phyloP scores from a whole-genome alignment of 2,888 invertebrate species.

The Nomada fucata region DNA sequence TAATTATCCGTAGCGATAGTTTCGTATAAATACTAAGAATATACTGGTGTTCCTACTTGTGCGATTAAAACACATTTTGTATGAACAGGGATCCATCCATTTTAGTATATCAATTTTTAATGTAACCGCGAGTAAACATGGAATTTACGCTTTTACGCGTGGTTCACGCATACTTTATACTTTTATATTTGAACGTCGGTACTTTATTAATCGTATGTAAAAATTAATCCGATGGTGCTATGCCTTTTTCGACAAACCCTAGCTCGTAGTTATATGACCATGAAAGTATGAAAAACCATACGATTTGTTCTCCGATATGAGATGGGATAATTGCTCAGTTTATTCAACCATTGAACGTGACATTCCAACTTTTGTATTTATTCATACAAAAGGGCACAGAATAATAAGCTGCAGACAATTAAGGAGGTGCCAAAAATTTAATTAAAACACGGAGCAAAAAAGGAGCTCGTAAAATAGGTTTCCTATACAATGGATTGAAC shows the following conservation, averaged over 20 bases:
- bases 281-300: conserved; percentile 34
- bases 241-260: conserved; percentile 39
- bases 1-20: conserved; percentile 41
- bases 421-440: conserved; percentile 49
- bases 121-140: conserved; percentile 18
- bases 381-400: conserved; percentile 15
- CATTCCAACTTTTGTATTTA: conserved; percentile 37
- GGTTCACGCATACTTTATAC: conserved; percentile 49
- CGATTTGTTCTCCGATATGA: neutral
- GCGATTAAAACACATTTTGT: conserved; percentile 30
- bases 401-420: conserved; percentile 8
- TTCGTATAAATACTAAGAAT: conserved; percentile 44
- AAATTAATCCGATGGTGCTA: conserved; percentile 60
- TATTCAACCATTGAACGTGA: conserved; percentile 30
- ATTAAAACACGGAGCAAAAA: conserved; percentile 4
- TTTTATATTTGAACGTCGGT: conserved; percentile 42
- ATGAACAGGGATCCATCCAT: conserved; percentile 34
- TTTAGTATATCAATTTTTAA: conserved; percentile 31
- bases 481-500: conserved; percentile 15
- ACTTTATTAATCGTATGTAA: conserved; percentile 45
- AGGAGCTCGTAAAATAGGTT: conserved; percentile 32
- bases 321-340: conserved; percentile 21
- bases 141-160: conserved; percentile 24
- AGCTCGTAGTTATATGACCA: conserved; percentile 42
- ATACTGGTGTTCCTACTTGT: conserved; percentile 45